These are phyloP conservation scores for Eulithis testata DNA, from an alignment of 2,888 invertebrate genomes.

Conservation along the genomic window DNA sequence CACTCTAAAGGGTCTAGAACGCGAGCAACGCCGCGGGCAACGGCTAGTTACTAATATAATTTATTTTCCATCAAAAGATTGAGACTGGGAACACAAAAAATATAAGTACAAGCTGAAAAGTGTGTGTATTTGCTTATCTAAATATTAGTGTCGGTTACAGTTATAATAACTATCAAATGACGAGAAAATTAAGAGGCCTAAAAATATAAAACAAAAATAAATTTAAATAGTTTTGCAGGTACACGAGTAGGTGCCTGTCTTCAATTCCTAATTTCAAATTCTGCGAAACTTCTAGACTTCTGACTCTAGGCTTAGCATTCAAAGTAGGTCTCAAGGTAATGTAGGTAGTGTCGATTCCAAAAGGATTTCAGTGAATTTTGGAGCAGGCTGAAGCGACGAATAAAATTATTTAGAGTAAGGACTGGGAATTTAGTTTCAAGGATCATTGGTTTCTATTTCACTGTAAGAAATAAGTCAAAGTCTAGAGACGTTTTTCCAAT, in stretches of 20 bases:
- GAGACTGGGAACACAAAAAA: no score
- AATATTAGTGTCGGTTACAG: no score
- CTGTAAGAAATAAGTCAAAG: not conserved
- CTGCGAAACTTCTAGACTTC: slow-evolving; percentile 12
- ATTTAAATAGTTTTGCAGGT: not conserved
- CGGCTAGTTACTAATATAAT: no score
- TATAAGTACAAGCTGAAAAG: no score
- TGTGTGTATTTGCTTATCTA: no score
- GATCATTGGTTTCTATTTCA: not conserved
- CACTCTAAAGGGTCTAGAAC: no score
- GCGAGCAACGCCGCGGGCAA: no score
- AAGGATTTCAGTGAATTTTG: slow-evolving; percentile 14
- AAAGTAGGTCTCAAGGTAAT: slow-evolving; percentile 23
- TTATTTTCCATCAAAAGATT: no score
- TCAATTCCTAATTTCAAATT: no score
- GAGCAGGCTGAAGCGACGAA: slow-evolving; percentile 8
- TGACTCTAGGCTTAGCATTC: slow-evolving; percentile 29
- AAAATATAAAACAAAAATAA: slow-evolving; percentile 6
- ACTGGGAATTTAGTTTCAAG: not conserved
- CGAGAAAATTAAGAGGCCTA: not conserved
- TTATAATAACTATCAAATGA: no score
- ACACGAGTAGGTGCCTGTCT: not conserved
- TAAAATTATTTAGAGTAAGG: not conserved
- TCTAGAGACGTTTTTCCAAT: not conserved
- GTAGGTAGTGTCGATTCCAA: slow-evolving; percentile 10